Evolutionary conservation across 2,888 invertebrate genomes (phyloP).

Genomic region (Strigamia crassipes): DNA sequence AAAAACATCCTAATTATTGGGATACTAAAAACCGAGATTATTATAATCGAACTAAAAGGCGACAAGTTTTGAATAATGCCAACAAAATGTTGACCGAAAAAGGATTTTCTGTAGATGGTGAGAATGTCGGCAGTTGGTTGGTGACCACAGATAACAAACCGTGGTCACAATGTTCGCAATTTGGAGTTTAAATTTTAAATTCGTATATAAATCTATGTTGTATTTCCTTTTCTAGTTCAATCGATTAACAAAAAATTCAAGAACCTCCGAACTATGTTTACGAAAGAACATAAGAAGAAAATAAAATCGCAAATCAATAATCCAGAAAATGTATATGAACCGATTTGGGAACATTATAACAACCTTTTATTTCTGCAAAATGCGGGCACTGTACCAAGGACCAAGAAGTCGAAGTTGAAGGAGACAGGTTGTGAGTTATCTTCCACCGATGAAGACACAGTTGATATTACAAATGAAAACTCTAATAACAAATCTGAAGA

Average conservation of each 20-base stretch:
- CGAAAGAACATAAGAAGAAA: background rate
- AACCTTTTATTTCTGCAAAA: background rate
- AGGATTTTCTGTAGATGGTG: background rate
- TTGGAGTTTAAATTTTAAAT: too few relatives aligned
- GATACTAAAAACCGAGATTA: constrained; percentile 10
- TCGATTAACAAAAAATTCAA: background rate
- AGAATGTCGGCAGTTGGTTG: background rate
- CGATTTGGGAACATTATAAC: background rate
- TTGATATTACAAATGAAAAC: background rate
- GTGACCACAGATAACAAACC: too few relatives aligned
- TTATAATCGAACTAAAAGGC: background rate
- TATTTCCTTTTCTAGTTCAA: background rate
- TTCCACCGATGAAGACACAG: background rate
- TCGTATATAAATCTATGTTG: too few relatives aligned
- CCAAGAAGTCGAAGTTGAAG: background rate
- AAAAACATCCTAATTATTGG: background rate
- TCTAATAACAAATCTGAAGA: background rate
- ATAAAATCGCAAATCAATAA: background rate
- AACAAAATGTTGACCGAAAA: background rate
- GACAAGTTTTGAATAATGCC: constrained; percentile 2
- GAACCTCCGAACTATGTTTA: background rate
- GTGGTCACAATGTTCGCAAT: too few relatives aligned
- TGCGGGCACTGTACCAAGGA: background rate
- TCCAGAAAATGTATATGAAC: background rate
- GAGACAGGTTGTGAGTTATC: background rate